Evolutionary conservation across 2,797 vertebrate species (phyloP).

Genomic region (Crocidura indochinensis): DNA sequence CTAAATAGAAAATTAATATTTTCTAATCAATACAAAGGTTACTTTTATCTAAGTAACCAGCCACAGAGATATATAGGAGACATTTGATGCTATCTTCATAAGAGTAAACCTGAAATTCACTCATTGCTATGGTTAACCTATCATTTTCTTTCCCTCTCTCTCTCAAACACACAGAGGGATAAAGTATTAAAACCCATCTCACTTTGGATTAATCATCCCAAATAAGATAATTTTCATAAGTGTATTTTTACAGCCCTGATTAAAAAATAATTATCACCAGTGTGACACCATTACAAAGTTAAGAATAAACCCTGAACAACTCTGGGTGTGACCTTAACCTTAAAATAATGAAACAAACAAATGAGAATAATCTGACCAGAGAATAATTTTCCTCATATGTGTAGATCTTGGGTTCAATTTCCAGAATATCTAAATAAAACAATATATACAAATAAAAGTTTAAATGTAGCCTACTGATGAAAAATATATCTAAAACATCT

Average conservation of each 20-base stretch:
- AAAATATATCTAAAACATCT: not conserved
- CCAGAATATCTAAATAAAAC: too few species aligned
- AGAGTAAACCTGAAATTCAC: not conserved
- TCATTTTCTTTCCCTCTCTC: too few species aligned
- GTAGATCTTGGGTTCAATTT: too few species aligned
- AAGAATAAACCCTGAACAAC: too few species aligned
- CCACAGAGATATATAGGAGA: not conserved
- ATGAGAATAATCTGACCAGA: too few species aligned
- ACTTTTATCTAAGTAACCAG: not conserved
- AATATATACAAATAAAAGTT: not conserved
- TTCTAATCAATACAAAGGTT: not conserved
- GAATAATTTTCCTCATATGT: too few species aligned
- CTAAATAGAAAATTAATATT: constrained; percentile 11
- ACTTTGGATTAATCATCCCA: not conserved
- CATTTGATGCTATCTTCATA: not conserved
- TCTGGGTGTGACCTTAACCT: too few species aligned
- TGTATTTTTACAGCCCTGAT: not conserved
- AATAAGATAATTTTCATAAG: constrained; percentile 6
- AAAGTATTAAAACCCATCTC: not conserved
- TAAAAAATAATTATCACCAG: too few species aligned
- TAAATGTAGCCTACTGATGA: not conserved
- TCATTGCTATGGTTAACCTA: not conserved
- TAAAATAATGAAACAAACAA: too few species aligned
- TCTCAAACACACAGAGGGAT: not conserved
- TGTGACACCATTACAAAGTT: too few species aligned